A percentile compares a stretch with the other conserved stretches of the same genome.
Evolutionary conservation across 2,888 invertebrate species (phyloP).

Genomic region (Malthinus seriepunctatus): DNA sequence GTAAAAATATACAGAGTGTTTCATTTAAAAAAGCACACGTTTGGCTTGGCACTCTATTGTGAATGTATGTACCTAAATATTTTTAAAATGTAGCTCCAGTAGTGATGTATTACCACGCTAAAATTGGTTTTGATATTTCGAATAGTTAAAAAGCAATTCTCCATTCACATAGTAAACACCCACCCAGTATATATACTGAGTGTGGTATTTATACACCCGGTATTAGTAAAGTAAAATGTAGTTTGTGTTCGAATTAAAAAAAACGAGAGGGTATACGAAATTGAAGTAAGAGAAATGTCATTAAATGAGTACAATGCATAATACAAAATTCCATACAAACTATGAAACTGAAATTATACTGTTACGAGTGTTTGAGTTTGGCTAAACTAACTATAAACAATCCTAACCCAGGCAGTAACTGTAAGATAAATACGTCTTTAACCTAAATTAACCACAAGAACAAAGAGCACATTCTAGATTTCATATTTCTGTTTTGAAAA

Average conservation of each 20-base stretch:
- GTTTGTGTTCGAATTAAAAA: not conserved
- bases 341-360: constrained; percentile 42
- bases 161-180: too few relatives aligned
- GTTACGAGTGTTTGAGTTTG: constrained; percentile 37
- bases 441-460: constrained; percentile 32
- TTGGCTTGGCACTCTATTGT: too few relatives aligned
- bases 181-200: too few relatives aligned
- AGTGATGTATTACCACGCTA: too few relatives aligned
- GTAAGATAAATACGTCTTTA: constrained; percentile 41
- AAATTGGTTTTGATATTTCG: too few relatives aligned
- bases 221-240: not conserved
- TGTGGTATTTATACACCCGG: too few relatives aligned
- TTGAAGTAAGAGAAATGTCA: constrained; percentile 4
- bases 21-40: too few relatives aligned
- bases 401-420: constrained; percentile 39
- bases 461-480: constrained; percentile 17
- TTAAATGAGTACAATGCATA: constrained; percentile 35
- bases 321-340: constrained; percentile 44
- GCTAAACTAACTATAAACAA: constrained; percentile 45
- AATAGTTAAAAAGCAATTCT: too few relatives aligned
- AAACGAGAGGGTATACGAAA: not conserved
- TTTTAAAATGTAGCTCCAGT: too few relatives aligned
- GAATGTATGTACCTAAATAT: too few relatives aligned
- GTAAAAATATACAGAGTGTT: too few relatives aligned
- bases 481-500: constrained; percentile 23